Evolutionary conservation across 2,888 invertebrate genomes (phyloP), one percentile per base, ranked within the genome.

Genomic region (Latheticus oryzae): DNA sequence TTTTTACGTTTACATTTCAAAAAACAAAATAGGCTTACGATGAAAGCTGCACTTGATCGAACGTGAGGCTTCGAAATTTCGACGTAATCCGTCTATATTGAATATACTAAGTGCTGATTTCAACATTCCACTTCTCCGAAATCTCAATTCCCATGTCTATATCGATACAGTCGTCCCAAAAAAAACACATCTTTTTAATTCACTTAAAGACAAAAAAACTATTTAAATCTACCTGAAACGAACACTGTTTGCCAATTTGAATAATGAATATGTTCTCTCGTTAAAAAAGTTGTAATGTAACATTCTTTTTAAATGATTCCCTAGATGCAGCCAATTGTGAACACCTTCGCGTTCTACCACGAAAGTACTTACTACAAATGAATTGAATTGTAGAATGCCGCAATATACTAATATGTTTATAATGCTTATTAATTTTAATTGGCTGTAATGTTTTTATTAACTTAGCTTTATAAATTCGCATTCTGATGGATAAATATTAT

Each of bases 81-180:
- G 37, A 45, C 55, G 57, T 64, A 64, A 64, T 64, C 64, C 60
- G 33, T 40, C 53, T 57, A 64, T 64, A 64, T 64, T 64, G 58
- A 63, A 59, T 60, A 51, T 51, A 43, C 52, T 61, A 62, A 64
- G 64, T 62, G 62, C 60, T 61, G 62, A 62, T 64, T 61, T 54
- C 56, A 57, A 53, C 56, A 54, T 62, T 60, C 60, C 47, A 30
- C 9, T 42, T 35, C 37, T 30, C 35, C 51, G 52, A 62, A 60
- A 55, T 58, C 56, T 55, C 57, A 50, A 63, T 61, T 61, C 61
- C 56, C 58, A 38, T 42, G 59, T 53, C 53, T 59, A 52, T 54
- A 56, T n/a, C n/a, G n/a, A n/a, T n/a, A n/a, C n/a, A n/a, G n/a
- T n/a, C n/a, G n/a, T n/a, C n/a, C n/a, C n/a, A n/a, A n/a, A n/a